These are phyloP conservation scores for Chironomus striatipennis DNA, from an alignment of 1,140 invertebrate genomes.

Conservation along the genomic window DNA sequence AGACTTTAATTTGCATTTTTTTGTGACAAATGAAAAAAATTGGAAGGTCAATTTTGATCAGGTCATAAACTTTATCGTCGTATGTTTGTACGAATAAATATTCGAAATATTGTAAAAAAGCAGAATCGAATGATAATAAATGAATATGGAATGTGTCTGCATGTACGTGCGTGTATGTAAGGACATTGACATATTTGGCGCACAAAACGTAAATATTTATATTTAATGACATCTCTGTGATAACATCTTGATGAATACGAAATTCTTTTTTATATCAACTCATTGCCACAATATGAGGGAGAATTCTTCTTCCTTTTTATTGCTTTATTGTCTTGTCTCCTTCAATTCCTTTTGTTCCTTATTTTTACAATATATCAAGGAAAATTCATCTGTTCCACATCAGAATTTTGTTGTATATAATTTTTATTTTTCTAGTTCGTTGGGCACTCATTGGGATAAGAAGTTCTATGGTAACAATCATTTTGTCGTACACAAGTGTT, in stretches of 20 bases:
- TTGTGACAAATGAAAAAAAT: neutral
- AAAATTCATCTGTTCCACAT: neutral
- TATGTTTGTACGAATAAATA: neutral
- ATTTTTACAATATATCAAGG: neutral
- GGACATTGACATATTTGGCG: neutral
- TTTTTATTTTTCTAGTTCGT: neutral
- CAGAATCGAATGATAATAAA: neutral
- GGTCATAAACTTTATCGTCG: neutral
- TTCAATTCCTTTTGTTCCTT: neutral
- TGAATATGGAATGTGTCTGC: neutral
- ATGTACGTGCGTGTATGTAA: neutral
- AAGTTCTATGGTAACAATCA: neutral
- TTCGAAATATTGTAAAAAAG: neutral
- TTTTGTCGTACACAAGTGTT: neutral
- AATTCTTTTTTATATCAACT: neutral
- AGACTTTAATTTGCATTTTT: neutral
- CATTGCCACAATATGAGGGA: neutral
- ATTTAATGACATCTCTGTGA: conserved; percentile 2
- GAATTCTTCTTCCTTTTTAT: neutral
- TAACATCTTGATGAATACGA: conserved; percentile 3
- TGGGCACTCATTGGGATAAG: neutral
- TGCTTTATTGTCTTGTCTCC: neutral
- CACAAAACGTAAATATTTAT: conserved; percentile 8
- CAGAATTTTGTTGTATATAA: too few relatives aligned
- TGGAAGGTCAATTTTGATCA: neutral